Evolutionary conservation across 2,888 invertebrate genomes (phyloP).

Genomic region (Heliconius charithonia): DNA sequence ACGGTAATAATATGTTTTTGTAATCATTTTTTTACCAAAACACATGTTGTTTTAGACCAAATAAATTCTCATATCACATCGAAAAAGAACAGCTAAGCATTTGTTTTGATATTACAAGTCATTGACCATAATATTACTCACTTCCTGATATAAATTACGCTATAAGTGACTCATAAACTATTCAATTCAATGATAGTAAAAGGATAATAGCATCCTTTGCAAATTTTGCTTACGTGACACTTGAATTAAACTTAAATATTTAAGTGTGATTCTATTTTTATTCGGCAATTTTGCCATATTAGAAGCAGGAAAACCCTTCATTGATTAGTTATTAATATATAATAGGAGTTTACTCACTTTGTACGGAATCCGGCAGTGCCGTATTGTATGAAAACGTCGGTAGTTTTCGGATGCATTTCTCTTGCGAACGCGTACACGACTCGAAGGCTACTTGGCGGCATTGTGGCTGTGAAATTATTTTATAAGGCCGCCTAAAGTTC

Average conservation of each 20-base stretch:
- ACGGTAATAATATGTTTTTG: slow-evolving; percentile 45
- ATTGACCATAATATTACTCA: slow-evolving; percentile 70
- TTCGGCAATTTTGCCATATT: background rate
- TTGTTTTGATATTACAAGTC: slow-evolving; percentile 67
- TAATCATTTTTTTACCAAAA: slow-evolving; percentile 30
- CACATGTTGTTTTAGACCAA: background rate
- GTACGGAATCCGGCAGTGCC: slow-evolving; percentile 94
- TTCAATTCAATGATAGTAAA: slow-evolving; percentile 50
- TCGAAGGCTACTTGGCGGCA: slow-evolving; percentile 84
- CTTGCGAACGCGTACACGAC: slow-evolving; percentile 90
- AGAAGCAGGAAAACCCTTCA: slow-evolving; percentile 39
- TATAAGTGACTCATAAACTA: slow-evolving; percentile 69
- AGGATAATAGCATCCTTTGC: slow-evolving; percentile 51
- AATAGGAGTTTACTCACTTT: slow-evolving; percentile 83
- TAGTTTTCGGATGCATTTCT: slow-evolving; percentile 89
- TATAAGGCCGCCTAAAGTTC: slow-evolving; percentile 73
- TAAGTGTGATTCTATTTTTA: slow-evolving; percentile 11
- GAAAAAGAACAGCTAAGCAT: slow-evolving; percentile 51
- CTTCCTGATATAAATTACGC: slow-evolving; percentile 78
- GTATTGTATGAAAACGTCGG: slow-evolving; percentile 88
- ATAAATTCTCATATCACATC: background rate
- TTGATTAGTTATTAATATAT: slow-evolving; percentile 42
- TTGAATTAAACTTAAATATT: slow-evolving; percentile 27
- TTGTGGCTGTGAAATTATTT: slow-evolving; percentile 75
- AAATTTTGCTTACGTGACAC: slow-evolving; percentile 54